Evolutionary conservation across 2,888 invertebrate genomes (phyloP).

Genomic region (Ephialtes manifestator): DNA sequence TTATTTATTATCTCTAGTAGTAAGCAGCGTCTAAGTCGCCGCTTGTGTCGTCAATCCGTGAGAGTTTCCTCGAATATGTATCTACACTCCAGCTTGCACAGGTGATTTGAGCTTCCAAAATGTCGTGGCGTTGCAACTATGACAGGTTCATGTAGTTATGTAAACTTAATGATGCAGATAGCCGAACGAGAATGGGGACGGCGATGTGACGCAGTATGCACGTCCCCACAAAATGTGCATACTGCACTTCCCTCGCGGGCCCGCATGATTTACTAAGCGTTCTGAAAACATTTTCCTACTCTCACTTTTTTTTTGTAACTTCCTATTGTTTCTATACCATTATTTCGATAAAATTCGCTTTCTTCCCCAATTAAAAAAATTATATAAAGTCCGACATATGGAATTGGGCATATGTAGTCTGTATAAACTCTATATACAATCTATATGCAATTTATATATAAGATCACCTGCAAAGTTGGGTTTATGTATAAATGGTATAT

Average conservation of each 20-base stretch:
- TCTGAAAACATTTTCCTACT: slow-evolving; percentile 78
- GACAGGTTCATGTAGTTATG: slow-evolving; percentile 84
- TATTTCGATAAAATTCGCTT: neutral
- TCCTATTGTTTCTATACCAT: slow-evolving; percentile 5
- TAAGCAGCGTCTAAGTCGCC: slow-evolving; percentile 4
- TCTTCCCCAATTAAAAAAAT: too few species aligned
- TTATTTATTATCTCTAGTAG: slow-evolving; percentile 9
- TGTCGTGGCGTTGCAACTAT: slow-evolving; percentile 73
- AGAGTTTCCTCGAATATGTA: neutral
- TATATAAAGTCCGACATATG: too few species aligned
- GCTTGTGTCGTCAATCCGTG: neutral
- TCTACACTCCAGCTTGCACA: neutral
- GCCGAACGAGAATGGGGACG: slow-evolving; percentile 83
- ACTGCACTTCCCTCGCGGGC: slow-evolving; percentile 67
- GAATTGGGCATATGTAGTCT: too few species aligned
- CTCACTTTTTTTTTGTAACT: neutral
- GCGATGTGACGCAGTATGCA: slow-evolving; percentile 77
- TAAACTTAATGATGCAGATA: slow-evolving; percentile 84
- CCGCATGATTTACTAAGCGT: slow-evolving; percentile 79
- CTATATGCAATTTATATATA: too few species aligned
- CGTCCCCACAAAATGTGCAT: slow-evolving; percentile 65
- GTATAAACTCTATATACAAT: too few species aligned
- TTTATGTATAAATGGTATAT: too few species aligned
- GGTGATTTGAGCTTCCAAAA: slow-evolving; percentile 76
- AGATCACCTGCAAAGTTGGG: too few species aligned